phyloP scores from a whole-genome alignment of 2,113 vertebrate genomes.

The Lophius piscatorius region DNA sequence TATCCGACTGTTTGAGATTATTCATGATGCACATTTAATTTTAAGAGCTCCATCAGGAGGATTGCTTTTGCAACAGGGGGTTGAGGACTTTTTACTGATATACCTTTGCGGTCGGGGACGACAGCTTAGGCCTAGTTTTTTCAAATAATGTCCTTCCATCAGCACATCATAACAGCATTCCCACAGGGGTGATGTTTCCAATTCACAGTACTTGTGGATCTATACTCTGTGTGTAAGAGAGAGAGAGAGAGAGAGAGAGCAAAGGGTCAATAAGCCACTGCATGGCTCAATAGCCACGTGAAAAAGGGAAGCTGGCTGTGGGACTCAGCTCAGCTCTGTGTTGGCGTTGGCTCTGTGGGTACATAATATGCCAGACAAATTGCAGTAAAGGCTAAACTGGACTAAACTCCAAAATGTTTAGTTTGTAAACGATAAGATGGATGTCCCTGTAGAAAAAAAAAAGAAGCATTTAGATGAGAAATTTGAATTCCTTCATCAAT shows the following conservation, averaged over 20 bases:
- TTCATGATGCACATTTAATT: too few species aligned
- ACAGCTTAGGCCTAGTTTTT: too few species aligned
- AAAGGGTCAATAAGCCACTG: conserved; percentile 54
- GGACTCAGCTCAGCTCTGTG: conserved; percentile 29
- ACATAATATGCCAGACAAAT: conserved; percentile 11
- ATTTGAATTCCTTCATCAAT: conserved; percentile 12
- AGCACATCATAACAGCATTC: too few species aligned
- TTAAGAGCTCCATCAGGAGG: too few species aligned
- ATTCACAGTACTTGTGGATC: too few species aligned
- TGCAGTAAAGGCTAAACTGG: conserved; percentile 23
- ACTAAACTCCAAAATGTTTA: conserved; percentile 7
- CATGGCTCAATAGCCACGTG: conserved; percentile 59
- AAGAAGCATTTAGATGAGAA: conserved; percentile 1
- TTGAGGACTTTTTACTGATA: too few species aligned
- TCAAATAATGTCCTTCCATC: too few species aligned
- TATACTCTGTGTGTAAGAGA: conserved; percentile 21
- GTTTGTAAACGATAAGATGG: conserved; percentile 19
- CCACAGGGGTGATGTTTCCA: too few species aligned
- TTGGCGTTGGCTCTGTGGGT: conserved; percentile 38
- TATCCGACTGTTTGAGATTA: too few species aligned
- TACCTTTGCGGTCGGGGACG: too few species aligned
- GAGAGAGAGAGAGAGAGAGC: conserved; percentile 6
- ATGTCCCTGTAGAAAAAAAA: neutral
- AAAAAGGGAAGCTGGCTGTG: conserved; percentile 61
- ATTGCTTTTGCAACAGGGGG: too few species aligned